phyloP scores from a whole-genome alignment of 2,113 vertebrate genomes.

The Canis aureus region DNA sequence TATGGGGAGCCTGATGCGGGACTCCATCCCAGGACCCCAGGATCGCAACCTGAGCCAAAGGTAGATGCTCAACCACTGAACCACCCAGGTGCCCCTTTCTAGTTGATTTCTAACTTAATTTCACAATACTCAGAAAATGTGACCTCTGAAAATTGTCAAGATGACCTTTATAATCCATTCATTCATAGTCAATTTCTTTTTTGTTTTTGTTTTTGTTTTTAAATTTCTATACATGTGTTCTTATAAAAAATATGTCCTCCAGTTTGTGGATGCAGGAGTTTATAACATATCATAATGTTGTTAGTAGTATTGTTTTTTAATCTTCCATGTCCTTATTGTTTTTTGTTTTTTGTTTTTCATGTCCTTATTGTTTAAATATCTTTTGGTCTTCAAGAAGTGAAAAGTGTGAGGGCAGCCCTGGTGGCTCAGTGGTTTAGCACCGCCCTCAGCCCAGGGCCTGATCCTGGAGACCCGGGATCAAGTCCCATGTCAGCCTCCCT shows the following conservation, averaged over 20 bases:
- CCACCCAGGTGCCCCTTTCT: background rate
- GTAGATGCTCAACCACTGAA: background rate
- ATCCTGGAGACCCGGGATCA: too few species aligned
- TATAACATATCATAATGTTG: background rate
- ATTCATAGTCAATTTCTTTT: background rate
- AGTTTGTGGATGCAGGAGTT: background rate
- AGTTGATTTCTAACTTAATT: background rate
- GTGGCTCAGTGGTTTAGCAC: too few species aligned
- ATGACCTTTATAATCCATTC: background rate
- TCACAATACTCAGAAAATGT: background rate
- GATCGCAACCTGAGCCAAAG: background rate
- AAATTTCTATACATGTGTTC: background rate
- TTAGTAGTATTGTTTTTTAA: background rate
- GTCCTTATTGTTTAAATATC: background rate
- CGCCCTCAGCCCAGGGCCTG: too few species aligned
- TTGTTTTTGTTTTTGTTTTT: too few species aligned
- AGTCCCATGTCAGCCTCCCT: too few species aligned
- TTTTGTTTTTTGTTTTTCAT: background rate
- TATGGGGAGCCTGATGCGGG: accelerated
- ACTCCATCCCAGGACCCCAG: background rate
- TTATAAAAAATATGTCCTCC: background rate
- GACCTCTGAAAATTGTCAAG: background rate
- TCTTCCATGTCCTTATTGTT: background rate
- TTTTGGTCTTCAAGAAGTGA: background rate
- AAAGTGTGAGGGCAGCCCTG: too few species aligned